Percentiles rank a stretch among this genome's conserved stretches.
These are phyloP conservation scores for Pangasianodon hypophthalmus DNA, from an alignment of 2,113 vertebrate species.

Conservation along the genomic window DNA sequence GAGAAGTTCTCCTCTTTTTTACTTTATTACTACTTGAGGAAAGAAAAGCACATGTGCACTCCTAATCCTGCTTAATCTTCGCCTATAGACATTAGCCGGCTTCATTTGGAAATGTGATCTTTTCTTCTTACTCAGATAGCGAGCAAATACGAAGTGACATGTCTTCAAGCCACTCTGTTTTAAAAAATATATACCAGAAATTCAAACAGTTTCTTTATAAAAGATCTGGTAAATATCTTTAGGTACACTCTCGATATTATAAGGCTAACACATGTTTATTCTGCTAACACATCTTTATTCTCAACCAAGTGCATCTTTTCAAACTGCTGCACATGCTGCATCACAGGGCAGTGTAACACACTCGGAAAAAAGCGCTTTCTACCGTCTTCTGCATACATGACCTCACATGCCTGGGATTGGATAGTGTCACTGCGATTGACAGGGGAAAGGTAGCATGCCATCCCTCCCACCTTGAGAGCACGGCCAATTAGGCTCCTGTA, in stretches of 20 bases:
- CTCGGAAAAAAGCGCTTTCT: not conserved
- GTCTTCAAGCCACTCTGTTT: not conserved
- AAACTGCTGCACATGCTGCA: not conserved
- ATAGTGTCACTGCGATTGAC: not conserved
- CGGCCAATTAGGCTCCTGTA: not conserved
- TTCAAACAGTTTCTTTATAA: not conserved
- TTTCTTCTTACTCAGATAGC: not conserved
- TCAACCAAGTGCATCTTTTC: not conserved
- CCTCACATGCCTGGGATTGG: not conserved
- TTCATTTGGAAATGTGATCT: not conserved
- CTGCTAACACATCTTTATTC: not conserved
- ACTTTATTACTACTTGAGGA: constrained; percentile 25
- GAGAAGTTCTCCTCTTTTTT: constrained; percentile 49
- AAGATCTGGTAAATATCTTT: not conserved
- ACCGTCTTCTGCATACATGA: not conserved
- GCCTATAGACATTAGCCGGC: not conserved
- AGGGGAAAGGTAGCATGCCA: not conserved
- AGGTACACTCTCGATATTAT: not conserved
- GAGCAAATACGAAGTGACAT: not conserved
- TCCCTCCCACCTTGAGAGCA: not conserved
- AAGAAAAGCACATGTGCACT: constrained; percentile 8
- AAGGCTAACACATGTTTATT: not conserved
- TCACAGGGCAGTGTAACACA: not conserved
- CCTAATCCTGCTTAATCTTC: constrained; percentile 2
- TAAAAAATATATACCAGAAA: not conserved